phyloP scores from a whole-genome alignment of 2,797 vertebrate genomes.

The Leptatherina wallacei region DNA sequence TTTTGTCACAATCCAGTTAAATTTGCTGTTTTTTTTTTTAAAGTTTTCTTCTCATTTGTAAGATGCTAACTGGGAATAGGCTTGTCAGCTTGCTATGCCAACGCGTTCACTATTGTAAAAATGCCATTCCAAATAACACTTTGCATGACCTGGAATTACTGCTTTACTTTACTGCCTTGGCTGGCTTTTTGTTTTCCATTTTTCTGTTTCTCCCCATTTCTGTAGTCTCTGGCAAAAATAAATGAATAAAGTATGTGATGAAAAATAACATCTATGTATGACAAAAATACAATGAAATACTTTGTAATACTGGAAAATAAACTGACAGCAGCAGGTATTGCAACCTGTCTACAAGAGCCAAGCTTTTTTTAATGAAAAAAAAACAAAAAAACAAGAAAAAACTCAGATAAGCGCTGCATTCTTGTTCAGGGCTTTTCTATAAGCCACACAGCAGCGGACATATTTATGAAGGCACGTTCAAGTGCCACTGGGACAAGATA shows the following conservation, averaged over 20 bases:
- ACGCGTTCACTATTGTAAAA: not conserved
- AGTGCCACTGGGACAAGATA: conserved; percentile 15
- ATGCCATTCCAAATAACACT: conserved; percentile 2
- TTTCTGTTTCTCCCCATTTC: not conserved
- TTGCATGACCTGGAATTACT: not conserved
- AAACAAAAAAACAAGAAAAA: not conserved
- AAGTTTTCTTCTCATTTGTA: too few species aligned
- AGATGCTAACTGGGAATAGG: too few species aligned
- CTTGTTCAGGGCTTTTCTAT: conserved; percentile 7
- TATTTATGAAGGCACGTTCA: conserved; percentile 10
- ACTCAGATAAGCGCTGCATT: not conserved
- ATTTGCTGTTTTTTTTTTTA: too few species aligned
- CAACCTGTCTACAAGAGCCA: not conserved
- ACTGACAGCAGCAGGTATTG: conserved; percentile 9
- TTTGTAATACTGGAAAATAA: conserved; percentile 13
- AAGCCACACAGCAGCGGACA: conserved; percentile 18
- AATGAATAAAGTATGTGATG: not conserved
- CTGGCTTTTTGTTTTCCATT: conserved; percentile 10
- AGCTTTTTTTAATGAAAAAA: not conserved
- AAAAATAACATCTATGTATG: not conserved
- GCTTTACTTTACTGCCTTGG: not conserved
- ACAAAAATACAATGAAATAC: not conserved
- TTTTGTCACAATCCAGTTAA: too few species aligned
- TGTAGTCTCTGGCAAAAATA: not conserved
- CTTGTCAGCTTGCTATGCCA: not conserved